Base-by-base conservation (phyloP, 2,113 vertebrate species). In the Lutjanus erythropterus region DNA sequence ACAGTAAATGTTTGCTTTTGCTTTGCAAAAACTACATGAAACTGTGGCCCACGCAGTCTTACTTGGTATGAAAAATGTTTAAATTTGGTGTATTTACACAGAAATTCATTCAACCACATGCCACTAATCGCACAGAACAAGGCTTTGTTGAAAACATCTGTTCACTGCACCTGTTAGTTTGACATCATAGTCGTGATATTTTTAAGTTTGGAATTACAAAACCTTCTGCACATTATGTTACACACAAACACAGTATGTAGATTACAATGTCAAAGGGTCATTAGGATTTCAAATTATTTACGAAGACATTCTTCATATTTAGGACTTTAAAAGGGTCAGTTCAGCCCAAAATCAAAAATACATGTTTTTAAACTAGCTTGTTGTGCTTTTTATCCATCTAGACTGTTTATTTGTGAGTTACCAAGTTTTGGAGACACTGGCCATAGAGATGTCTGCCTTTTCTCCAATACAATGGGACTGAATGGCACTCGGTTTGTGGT, bases 1-100 rank as follows among this genome's bases (percentile, higher is more conserved):
- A 58, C 44, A 44, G 68, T 46, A 50, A 70, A 83, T 25, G 55
- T 81, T 71, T 80, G 62, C 66, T 71, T 70, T 55, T 5, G 35
- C 33, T 16, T 10, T 53, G 60, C 53, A 9, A 11, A 9, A 44
- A 52, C 25, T 21, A 29, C 4, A 25, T 11, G 6, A 4, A 12
- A 46, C 59, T 16, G 64, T 39, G 3, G 1, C 9, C 4, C 6
- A 21, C 23, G 14, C 16, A 9, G 14, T 11, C 16, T 31, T n/a
- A 21, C 50, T 68, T 65, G 31, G 15, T n/a, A n/a, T 55, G 29
- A 27, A 77, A 79, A 65, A 11, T 1, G 8, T 19, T 60, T 35
- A 33, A 49, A 35, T 33, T 35, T 5, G 9, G 2, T 1, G 23
- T 27, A 27, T 77, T 71, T 46, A 42, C 19, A 25, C 18, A 4